phyloP scores from a whole-genome alignment of 2,113 vertebrate genomes.

The Emydura subglobosa region DNA sequence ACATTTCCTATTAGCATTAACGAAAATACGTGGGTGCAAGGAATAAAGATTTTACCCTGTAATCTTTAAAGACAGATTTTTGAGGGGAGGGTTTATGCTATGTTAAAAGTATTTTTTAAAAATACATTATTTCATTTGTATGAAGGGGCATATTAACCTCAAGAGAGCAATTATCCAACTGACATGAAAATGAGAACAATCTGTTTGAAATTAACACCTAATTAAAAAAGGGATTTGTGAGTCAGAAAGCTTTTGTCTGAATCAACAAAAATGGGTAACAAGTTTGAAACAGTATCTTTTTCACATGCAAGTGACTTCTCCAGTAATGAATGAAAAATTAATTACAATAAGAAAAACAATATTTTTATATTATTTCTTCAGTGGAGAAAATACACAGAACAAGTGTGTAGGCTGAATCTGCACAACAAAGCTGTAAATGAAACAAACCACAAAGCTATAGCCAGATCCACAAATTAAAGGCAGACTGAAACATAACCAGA shows the following conservation, averaged over 20 bases:
- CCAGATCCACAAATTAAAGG: constrained; percentile 3
- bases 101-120: not conserved
- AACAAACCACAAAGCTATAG: not conserved
- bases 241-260: constrained; percentile 29
- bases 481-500: constrained; percentile 30
- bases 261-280: not conserved
- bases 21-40: not conserved
- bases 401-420: not conserved
- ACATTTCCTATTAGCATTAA: not conserved
- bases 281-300: constrained; percentile 5
- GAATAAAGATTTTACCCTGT: constrained; percentile 23
- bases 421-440: not conserved
- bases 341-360: not conserved
- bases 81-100: not conserved
- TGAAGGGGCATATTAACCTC: not conserved
- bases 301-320: not conserved
- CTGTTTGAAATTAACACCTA: constrained; percentile 36
- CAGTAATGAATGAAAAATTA: not conserved
- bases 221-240: constrained; percentile 36
- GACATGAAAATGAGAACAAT: constrained; percentile 5
- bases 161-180: not conserved
- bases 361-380: not conserved
- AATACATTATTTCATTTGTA: not conserved
- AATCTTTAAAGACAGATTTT: constrained; percentile 17
- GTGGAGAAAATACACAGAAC: not conserved